phyloP scores from a whole-genome alignment of 2,888 invertebrate species.

The Anthophora plumipes region DNA sequence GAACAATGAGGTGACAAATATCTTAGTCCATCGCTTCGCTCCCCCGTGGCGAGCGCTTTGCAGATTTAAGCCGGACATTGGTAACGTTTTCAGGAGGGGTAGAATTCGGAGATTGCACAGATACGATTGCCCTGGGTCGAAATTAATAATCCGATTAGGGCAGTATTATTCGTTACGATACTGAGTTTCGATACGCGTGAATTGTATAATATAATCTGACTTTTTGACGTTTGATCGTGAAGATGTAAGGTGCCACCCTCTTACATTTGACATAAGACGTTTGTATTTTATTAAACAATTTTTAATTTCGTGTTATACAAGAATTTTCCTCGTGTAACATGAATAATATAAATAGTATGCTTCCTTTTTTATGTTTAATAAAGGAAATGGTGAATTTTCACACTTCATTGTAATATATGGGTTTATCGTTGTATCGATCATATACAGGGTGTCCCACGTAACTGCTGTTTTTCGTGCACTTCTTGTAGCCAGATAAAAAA shows the following conservation, averaged over 20 bases:
- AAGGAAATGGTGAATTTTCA: no score
- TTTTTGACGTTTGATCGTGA: background rate
- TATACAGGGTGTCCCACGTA: no score
- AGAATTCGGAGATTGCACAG: slow-evolving; percentile 20
- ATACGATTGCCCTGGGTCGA: background rate
- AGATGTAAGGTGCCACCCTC: background rate
- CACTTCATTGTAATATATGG: no score
- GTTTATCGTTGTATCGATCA: no score
- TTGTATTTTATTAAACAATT: no score
- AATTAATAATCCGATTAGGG: slow-evolving; percentile 40
- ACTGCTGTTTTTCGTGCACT: no score
- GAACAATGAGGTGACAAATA: slow-evolving; percentile 84
- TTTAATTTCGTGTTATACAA: no score
- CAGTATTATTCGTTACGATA: background rate
- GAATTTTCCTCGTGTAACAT: no score
- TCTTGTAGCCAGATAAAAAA: no score
- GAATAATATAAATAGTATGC: no score
- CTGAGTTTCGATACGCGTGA: background rate
- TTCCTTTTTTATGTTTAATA: no score
- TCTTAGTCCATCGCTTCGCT: slow-evolving; percentile 71
- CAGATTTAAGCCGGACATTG: slow-evolving; percentile 81
- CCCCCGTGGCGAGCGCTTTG: slow-evolving; percentile 67
- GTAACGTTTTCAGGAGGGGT: slow-evolving; percentile 59
- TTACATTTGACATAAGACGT: no score
- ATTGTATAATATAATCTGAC: background rate